A percentile compares a stretch with the other conserved stretches of the same genome.
phyloP scores from a whole-genome alignment of 1,140 invertebrate species.

The Leguminivora glycinivorella region DNA sequence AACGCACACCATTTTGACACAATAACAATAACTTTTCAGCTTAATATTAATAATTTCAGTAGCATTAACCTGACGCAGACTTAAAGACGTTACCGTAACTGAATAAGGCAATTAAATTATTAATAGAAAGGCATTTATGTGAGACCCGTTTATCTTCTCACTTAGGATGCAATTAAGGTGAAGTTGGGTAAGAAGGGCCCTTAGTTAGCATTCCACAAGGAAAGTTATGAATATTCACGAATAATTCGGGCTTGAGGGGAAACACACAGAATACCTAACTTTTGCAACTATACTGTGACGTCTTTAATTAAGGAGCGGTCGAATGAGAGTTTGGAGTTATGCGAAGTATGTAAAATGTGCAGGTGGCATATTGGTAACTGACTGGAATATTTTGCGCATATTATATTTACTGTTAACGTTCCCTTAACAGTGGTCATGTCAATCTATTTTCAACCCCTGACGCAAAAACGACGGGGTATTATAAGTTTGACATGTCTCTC shows the following conservation, averaged over 20 bases:
- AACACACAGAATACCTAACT: conserved; percentile 8
- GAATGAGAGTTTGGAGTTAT: not conserved
- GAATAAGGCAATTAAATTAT: conserved; percentile 19
- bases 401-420: too few species aligned
- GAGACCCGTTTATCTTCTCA: conserved; percentile 18
- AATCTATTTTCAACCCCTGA: too few species aligned
- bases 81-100: not conserved
- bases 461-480: too few species aligned
- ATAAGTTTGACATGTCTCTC: too few species aligned
- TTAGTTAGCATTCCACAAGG: not conserved
- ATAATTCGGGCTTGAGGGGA: conserved; percentile 14
- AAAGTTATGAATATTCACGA: conserved; percentile 16
- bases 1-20: not conserved
- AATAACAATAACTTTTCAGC: conserved; percentile 1
- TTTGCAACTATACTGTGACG: conserved; percentile 7
- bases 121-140: conserved; percentile 24
- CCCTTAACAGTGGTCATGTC: too few species aligned
- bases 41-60: not conserved
- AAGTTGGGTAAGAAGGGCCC: conserved; percentile 18
- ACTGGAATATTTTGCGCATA: too few species aligned
- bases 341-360: too few species aligned
- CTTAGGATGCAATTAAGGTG: conserved; percentile 20
- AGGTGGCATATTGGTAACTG: too few species aligned
- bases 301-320: conserved; percentile 11
- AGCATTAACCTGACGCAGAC: not conserved